Percentiles rank a stretch among this genome's conserved stretches.
Conservation (phyloP, 2,888 invertebrate genomes). For the Oscheius onirici region DNA sequence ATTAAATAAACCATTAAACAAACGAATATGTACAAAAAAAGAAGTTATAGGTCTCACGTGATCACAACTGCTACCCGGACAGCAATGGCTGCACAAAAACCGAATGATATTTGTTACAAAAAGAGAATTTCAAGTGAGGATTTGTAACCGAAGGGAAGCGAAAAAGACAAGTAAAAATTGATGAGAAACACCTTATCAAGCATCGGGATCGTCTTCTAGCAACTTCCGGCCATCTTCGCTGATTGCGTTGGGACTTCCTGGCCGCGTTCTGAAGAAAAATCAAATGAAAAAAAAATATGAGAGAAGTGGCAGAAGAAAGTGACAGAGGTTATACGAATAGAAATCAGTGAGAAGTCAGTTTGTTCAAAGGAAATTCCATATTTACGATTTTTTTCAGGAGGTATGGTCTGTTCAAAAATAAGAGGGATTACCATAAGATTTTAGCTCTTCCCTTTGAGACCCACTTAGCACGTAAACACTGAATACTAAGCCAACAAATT, state of each 20-base stretch:
- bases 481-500: no score
- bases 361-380: no score
- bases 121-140: background rate
- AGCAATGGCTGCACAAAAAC: conserved; percentile 22
- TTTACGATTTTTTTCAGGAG: no score
- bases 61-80: conserved; percentile 12
- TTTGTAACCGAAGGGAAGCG: background rate
- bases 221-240: conserved; percentile 23
- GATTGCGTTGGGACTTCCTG: conserved; percentile 10
- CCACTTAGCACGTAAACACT: no score
- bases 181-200: background rate
- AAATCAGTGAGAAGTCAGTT: no score
- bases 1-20: background rate
- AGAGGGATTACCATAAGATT: no score
- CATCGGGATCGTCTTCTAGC: conserved; percentile 17
- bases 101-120: background rate
- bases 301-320: background rate
- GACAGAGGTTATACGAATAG: background rate
- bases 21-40: background rate
- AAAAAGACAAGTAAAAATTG: background rate
- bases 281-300: background rate
- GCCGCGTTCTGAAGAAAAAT: conserved; percentile 17
- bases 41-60: background rate
- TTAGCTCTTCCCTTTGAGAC: no score
- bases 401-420: no score